Evolutionary conservation across 2,888 invertebrate species (phyloP), one percentile per base, ranked within the genome.

Genomic region (Oasisia sp.): DNA sequence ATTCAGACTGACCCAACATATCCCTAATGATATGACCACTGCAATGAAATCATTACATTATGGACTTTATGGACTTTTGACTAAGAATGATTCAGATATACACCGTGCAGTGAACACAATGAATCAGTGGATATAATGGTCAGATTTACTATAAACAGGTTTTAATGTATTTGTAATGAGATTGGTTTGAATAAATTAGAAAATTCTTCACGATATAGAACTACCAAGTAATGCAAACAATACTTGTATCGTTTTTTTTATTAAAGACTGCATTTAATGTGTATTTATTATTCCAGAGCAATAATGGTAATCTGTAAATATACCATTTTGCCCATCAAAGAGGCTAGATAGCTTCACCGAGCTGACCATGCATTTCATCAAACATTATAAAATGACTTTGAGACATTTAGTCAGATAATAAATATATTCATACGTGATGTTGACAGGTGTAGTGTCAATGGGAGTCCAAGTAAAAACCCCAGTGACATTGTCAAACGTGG

Each of bases 351-450:
- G 27, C 74, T 19, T 74, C 74, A 74, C 74, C 27, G 27, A 74
- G 74, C 74, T 27, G 74, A 74, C 27, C 74, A 74, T 14, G 7
- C 27, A 74, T 74, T 74, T 74, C 19, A 74, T 5, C 27, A 27
- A 74, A 74, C 74, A 27, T 19, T 74, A 74, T 74, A 19, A 19
- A 74, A 27, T 14, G 38, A 74, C 19, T 5, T 19, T 74, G 7
- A 19, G 74, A 74, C 74, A 74, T 74, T 74, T 74, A 74, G 74
- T 74, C 27, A 19, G 74, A 74, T 27, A 74, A 19, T 27, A 27
- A 74, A 74, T 38, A 74, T 19, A 90, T 14, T 12, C 32, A 90
- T 90, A 90, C 90, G 38, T 90, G 90, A 90, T 90, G 90, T 90
- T 44, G 32, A 90, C 90, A 38, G 90, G 90, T 3, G 90, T 90